These are phyloP conservation scores for Marmota monax DNA, from an alignment of 2,113 vertebrate genomes.

Conservation along the genomic window DNA sequence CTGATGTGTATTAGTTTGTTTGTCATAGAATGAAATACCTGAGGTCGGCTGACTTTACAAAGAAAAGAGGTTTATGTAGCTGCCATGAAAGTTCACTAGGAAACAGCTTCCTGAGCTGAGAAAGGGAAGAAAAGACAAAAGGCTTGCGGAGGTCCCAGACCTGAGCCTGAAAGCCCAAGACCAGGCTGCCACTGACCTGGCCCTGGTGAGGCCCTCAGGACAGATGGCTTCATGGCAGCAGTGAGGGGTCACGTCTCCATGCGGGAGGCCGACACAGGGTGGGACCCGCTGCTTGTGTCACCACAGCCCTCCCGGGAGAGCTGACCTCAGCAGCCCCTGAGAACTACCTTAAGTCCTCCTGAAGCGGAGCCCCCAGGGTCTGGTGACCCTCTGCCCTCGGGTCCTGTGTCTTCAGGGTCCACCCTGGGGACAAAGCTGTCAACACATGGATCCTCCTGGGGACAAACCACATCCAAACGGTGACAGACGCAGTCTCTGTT, in stretches of 20 bases:
- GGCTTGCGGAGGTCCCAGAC: neutral
- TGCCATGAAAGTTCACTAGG: too few species aligned
- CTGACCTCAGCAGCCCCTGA: neutral
- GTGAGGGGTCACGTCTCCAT: too few species aligned
- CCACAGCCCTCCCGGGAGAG: neutral
- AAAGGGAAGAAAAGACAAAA: too few species aligned
- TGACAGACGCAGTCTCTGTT: rapidly evolving
- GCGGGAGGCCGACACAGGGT: neutral
- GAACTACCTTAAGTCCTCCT: neutral
- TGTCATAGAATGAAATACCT: neutral
- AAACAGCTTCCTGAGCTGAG: too few species aligned
- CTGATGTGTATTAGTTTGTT: neutral
- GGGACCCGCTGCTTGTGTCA: neutral
- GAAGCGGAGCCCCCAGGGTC: neutral
- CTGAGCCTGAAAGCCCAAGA: neutral
- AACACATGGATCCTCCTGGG: neutral
- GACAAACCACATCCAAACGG: neutral
- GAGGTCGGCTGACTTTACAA: neutral
- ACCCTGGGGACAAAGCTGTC: neutral
- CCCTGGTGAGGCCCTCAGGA: neutral
- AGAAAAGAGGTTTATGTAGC: neutral
- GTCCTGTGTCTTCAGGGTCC: neutral
- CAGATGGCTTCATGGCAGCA: neutral
- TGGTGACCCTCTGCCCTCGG: too few species aligned
- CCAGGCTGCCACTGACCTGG: neutral